Evolutionary conservation across 2,113 vertebrate genomes (phyloP), one percentile per base, ranked within the genome.

Genomic region (Ictalurus furcatus): DNA sequence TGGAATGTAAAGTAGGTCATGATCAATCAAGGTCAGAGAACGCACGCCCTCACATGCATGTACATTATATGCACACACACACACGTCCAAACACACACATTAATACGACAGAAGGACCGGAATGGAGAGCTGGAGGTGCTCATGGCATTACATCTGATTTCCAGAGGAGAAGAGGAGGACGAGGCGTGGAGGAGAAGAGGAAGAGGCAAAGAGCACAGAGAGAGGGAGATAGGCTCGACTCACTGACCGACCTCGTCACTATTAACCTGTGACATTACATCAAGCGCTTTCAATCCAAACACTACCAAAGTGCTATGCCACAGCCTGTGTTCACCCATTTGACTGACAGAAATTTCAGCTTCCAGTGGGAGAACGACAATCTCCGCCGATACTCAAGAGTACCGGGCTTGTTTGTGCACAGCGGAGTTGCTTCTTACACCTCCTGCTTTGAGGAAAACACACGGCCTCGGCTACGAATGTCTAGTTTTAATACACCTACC

Each of bases 21-120:
- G 67, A 93, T 87, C 89, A 87, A 90, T 91, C 92, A 92, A 93
- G 87, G 86, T 69, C 90, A 90, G 76, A 91, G 16, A 86, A 91
- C 52, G 81, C 85, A 80, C 82, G 84, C 63, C 79, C 25, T 59
- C 16, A 61, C 89, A 74, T 85, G 85, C 87, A 58, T 82, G 87
- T 65, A 52, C 48, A 52, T 81, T n/a, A 73, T 65, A 73, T 65
- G 12, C 59, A 91, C 87, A 85, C 83, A 89, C 76, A 88, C 90
- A 86, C 19, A 86, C n/a, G 28, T 28, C 91, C 71, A 89, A n/a
- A 84, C 63, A 61, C 63, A 74, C 85, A 89, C 67, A 84, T 48
- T 69, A 58, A 90, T 79, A 89, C 37, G 4, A 81, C 48, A 83
- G 82, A 89, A 48, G 80, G 63, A 76, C 86, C 84, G 92, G 88